Base-by-base conservation (phyloP, 37 sponge, comb jelly and placozoan species). In the Lycopodina hypogea region DNA sequence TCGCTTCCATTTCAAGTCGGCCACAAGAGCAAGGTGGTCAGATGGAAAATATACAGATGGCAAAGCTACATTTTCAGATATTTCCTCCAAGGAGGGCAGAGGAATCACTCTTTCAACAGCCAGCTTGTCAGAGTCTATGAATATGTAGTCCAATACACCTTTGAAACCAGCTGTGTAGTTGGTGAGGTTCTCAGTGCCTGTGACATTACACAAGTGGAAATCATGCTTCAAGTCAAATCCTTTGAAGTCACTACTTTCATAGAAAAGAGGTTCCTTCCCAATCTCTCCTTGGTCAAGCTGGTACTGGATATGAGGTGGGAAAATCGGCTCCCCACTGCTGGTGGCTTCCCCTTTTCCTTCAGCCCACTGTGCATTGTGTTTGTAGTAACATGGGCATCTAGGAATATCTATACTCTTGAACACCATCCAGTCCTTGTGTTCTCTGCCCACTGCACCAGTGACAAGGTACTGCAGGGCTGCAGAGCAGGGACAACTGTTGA, bases 11-110 rank as follows among this genome's bases (percentile, higher is more conserved):
- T 73, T 79, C 42, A 89, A 57, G 50, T 91, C 87, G 48, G 78
- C 85, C 9, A 95, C 77, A 2, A 95, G 68, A 32, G 95, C 83
- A n/a, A 95, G 19, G 78, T 95, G 95, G 76, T 95, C 95, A 18
- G 95, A 95, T 34, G 95, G 95, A 48, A 89, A 88, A 57, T 78
- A 75, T 34, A 76, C 42, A 0, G 93, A 91, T 11, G 95, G 95
- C 18, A 95, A 74, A 2, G 93, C 93, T 33, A 77, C 68, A 71
- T 82, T 45, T 37, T 86, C 80, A 8, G 78, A 75, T 1, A 95
- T 74, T 50, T 95, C 92, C 23, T 79, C 75, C 33, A 70, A 82
- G 18, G 86, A 42, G 0, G 95, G 95, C 3, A 91, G 42, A 11
- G 84, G 89, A 21, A 86, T 56, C 0, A 62, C 78, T 28, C 68